A percentile compares a stretch with the other conserved stretches of the same genome.
These are phyloP conservation scores for Sphecodes monilicornis DNA, from an alignment of 2,888 invertebrate genomes.

Conservation along the genomic window DNA sequence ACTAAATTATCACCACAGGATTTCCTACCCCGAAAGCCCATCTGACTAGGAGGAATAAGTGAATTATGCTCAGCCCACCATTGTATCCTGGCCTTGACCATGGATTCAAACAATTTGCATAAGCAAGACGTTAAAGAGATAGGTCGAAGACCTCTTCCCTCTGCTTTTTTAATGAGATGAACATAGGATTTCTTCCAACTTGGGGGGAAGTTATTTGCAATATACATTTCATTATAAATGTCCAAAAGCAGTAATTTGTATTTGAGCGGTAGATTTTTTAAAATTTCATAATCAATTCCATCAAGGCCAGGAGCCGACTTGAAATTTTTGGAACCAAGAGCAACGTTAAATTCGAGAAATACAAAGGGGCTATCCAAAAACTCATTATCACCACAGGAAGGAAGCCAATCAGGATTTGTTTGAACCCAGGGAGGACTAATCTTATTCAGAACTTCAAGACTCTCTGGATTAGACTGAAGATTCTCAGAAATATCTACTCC, in stretches of 20 bases:
- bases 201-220: background rate
- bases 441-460: background rate
- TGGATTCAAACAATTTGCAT: background rate
- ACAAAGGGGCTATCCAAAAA: background rate
- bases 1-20: background rate
- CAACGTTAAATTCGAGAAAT: background rate
- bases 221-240: background rate
- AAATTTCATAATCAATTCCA: constrained; percentile 9
- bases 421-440: constrained; percentile 1
- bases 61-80: background rate
- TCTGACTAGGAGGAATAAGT: background rate
- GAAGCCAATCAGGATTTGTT: background rate
- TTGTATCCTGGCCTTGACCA: background rate
- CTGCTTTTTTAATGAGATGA: background rate
- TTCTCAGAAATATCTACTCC: too few relatives aligned
- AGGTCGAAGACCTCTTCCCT: background rate
- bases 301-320: constrained; percentile 10
- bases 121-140: background rate
- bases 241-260: constrained; percentile 1
- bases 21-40: background rate
- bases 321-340: background rate
- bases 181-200: constrained; percentile 7
- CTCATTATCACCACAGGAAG: background rate
- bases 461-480: too few relatives aligned
- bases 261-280: background rate